A percentile compares a stretch with the other conserved stretches of the same genome.
These are phyloP conservation scores for Melanophora roralis DNA, from an alignment of 2,888 invertebrate species.

Conservation along the genomic window DNA sequence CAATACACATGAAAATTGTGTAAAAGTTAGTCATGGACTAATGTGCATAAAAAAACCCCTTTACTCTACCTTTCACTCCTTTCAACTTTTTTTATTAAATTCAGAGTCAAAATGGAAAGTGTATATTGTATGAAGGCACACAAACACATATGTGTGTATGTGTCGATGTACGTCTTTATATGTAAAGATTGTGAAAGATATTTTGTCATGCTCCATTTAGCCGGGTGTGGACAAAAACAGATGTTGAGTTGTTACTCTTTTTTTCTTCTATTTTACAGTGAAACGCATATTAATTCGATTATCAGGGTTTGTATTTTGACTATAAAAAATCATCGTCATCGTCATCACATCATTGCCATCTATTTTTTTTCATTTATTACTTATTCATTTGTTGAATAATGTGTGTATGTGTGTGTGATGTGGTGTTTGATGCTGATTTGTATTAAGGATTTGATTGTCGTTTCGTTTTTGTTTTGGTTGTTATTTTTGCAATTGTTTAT, in stretches of 20 bases:
- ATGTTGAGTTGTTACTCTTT: conserved; percentile 73
- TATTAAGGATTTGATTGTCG: conserved; percentile 55
- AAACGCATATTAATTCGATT: conserved; percentile 76
- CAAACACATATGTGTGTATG: neutral
- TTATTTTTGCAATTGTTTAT: conserved; percentile 33
- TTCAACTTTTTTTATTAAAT: conserved; percentile 5
- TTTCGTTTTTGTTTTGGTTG: neutral
- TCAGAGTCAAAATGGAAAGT: conserved; percentile 35
- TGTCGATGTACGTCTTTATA: too few species aligned
- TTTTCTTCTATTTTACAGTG: conserved; percentile 5
- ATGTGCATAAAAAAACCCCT: conserved; percentile 34
- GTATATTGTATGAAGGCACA: conserved; percentile 20
- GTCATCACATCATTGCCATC: neutral
- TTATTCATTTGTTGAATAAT: conserved; percentile 38
- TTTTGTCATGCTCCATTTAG: conserved; percentile 78
- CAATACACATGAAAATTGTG: conserved; percentile 66
- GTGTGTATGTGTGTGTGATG: neutral
- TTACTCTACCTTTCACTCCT: neutral
- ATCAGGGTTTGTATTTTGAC: conserved; percentile 60
- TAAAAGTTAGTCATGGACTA: conserved; percentile 38
- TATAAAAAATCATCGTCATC: conserved; percentile 38
- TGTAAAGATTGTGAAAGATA: conserved; percentile 49
- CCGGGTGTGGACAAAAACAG: conserved; percentile 76
- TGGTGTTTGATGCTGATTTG: conserved; percentile 65
- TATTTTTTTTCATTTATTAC: conserved; percentile 1